These are phyloP conservation scores for Choristoneura rosaceana DNA, from an alignment of 2,888 invertebrate genomes.

Conservation along the genomic window DNA sequence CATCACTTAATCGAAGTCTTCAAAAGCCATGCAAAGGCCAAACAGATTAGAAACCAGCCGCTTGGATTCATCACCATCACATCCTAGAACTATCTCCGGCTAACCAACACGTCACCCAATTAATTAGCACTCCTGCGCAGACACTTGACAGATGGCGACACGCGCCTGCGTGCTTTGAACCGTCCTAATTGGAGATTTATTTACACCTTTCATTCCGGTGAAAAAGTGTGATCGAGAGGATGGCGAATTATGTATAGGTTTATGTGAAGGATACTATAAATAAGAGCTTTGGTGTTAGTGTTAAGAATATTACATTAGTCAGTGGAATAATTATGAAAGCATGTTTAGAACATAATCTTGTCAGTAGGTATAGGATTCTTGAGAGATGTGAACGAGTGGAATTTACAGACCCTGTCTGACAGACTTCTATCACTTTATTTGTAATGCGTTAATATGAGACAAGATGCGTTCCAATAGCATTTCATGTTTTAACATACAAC, in stretches of 20 bases:
- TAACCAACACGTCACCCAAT: constrained; percentile 14
- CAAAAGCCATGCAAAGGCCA: neutral
- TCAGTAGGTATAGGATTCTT: no score
- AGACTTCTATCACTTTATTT: no score
- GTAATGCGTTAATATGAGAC: no score
- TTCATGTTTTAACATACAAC: neutral
- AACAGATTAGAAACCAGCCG: neutral
- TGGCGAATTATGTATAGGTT: neutral
- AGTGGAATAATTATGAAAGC: no score
- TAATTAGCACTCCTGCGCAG: constrained; percentile 71
- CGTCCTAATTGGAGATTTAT: constrained; percentile 77
- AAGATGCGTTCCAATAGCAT: neutral
- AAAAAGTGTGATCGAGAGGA: neutral
- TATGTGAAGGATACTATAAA: neutral
- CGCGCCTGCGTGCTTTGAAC: constrained; percentile 77
- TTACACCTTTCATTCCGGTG: constrained; percentile 47
- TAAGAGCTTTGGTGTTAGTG: neutral
- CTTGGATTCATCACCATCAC: constrained; percentile 8
- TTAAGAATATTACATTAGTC: no score
- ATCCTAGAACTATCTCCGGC: neutral
- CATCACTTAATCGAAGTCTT: neutral
- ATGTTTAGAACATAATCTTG: no score
- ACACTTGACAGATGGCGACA: constrained; percentile 81
- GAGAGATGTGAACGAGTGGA: no score
- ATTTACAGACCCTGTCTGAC: no score